phyloP scores from a whole-genome alignment of 2,888 invertebrate genomes.

The Danaus chrysippus region DNA sequence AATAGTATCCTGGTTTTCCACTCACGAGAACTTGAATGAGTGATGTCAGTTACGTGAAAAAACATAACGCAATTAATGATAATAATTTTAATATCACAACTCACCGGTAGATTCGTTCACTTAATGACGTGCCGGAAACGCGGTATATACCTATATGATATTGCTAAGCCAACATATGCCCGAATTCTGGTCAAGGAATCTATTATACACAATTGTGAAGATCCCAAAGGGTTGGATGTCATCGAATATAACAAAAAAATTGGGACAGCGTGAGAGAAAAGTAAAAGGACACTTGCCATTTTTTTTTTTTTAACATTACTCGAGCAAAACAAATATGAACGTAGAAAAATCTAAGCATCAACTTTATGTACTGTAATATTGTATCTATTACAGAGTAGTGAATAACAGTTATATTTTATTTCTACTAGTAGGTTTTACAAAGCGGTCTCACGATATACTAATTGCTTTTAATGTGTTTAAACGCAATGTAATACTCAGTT shows the following conservation, averaged over 20 bases:
- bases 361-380: too few species aligned
- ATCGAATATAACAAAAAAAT: constrained; percentile 55
- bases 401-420: too few species aligned
- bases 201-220: constrained; percentile 61
- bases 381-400: too few species aligned
- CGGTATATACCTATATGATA: not conserved
- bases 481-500: too few species aligned
- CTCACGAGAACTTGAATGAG: too few species aligned
- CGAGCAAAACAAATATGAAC: not conserved
- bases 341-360: too few species aligned
- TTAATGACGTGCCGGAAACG: not conserved
- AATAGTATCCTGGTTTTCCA: too few species aligned
- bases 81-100: not conserved
- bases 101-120: not conserved
- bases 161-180: constrained; percentile 48
- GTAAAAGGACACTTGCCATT: constrained; percentile 26
- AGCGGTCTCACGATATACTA: too few species aligned
- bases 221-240: constrained; percentile 66
- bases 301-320: constrained; percentile 17
- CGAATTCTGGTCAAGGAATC: constrained; percentile 72
- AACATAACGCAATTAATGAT: not conserved
- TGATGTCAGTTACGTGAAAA: too few species aligned
- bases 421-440: too few species aligned
- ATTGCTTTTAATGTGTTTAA: too few species aligned
- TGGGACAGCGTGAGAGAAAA: constrained; percentile 67